Percentiles rank a stretch among this genome's conserved stretches.
Conservation (phyloP, 2,113 vertebrate species). For the rabbit (Oryctolagus cuniculus) region mOryCun1.1 NC_091433.1:14346001-14346500, state of each 20-base stretch:
- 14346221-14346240: background rate
- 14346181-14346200: background rate
- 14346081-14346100: too few species aligned
- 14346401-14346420: background rate
- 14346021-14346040: too few species aligned
- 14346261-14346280: background rate
- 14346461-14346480: background rate
- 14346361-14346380: background rate
- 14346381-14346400: background rate
- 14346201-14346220: background rate
- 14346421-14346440: background rate
- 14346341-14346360: background rate
- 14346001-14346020: too few species aligned
- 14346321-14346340: background rate
- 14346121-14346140: too few species aligned
- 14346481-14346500: background rate
- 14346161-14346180: too few species aligned
- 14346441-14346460: background rate
- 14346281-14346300: background rate
- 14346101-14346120: too few species aligned
- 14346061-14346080: too few species aligned
- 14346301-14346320: background rate
- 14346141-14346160: too few species aligned
- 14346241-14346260: background rate
- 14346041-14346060: too few species aligned